Evolutionary conservation across 2,888 invertebrate species (phyloP).

Genomic region (Himalopsyche anomala): DNA sequence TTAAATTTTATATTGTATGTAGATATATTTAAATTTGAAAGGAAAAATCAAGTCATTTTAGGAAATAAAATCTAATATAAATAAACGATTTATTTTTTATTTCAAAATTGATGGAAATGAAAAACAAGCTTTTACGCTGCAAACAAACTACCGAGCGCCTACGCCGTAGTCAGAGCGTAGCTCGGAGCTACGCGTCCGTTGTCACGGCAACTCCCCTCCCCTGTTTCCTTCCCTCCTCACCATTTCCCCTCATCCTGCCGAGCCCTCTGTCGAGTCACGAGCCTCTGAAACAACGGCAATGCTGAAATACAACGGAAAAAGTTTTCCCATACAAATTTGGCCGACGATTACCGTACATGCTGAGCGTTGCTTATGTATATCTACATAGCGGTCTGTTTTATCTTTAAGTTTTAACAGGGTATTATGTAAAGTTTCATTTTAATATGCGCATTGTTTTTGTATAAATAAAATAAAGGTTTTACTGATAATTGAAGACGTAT

Average conservation of each 20-base stretch:
- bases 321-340: conserved; percentile 40
- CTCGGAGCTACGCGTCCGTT: conserved; percentile 66
- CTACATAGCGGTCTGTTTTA: background rate
- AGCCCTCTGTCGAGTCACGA: conserved; percentile 70
- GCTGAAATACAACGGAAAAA: conserved; percentile 37
- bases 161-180: conserved; percentile 59
- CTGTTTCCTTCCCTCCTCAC: conserved; percentile 59
- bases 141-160: conserved; percentile 41
- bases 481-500: too few relatives aligned
- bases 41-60: too few relatives aligned
- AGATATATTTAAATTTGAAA: too few relatives aligned
- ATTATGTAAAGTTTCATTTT: background rate
- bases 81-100: background rate
- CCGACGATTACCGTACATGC: conserved; percentile 29
- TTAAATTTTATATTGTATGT: too few relatives aligned
- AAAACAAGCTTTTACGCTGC: conserved; percentile 50
- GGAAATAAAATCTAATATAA: too few relatives aligned
- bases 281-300: conserved; percentile 41
- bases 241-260: conserved; percentile 69
- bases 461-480: too few relatives aligned
- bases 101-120: too few relatives aligned
- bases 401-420: conserved; percentile 5
- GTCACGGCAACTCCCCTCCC: conserved; percentile 67
- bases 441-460: too few relatives aligned
- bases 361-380: background rate